Conservation (phyloP, 1,140 invertebrate species). For the Mya arenaria region DNA sequence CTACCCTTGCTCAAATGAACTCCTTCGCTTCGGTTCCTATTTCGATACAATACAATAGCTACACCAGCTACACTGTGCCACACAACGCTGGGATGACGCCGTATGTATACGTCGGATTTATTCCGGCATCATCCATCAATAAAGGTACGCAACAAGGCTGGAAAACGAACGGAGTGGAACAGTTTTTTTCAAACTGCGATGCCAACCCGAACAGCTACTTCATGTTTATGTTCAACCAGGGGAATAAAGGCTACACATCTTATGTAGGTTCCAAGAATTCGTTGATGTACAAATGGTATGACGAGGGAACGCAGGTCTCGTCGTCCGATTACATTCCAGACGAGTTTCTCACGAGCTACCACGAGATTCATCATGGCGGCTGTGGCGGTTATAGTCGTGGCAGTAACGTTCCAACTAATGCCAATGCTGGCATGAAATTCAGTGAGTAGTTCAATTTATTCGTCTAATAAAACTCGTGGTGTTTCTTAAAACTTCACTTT, state of each 20-base stretch:
- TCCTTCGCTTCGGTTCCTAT: not conserved
- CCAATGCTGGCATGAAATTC: too few species aligned
- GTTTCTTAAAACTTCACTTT: too few species aligned
- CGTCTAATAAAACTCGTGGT: too few species aligned
- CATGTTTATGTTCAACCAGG: slow-evolving; percentile 42
- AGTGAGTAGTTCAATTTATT: too few species aligned
- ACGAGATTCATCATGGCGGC: too few species aligned
- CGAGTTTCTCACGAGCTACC: too few species aligned
- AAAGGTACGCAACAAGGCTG: slow-evolving; percentile 11
- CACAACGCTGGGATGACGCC: slow-evolving; percentile 12
- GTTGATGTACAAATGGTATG: slow-evolving; percentile 2
- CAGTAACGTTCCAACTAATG: too few species aligned
- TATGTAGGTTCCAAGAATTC: not conserved
- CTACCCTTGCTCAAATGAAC: not conserved
- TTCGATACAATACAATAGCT: slow-evolving; percentile 21
- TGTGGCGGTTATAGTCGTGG: too few species aligned
- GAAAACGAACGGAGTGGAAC: slow-evolving; percentile 13
- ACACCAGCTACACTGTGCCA: not conserved
- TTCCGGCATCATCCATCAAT: slow-evolving; percentile 6
- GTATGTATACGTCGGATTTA: slow-evolving; percentile 33
- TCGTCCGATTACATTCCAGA: too few species aligned
- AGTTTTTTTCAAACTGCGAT: slow-evolving; percentile 42
- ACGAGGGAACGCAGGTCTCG: too few species aligned
- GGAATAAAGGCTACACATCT: not conserved
- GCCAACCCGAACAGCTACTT: slow-evolving; percentile 43